Percentiles rank a stretch among this genome's conserved stretches.
Evolutionary conservation across 2,888 invertebrate genomes (phyloP).

Genomic region (Ecdyonurus torrentis): DNA sequence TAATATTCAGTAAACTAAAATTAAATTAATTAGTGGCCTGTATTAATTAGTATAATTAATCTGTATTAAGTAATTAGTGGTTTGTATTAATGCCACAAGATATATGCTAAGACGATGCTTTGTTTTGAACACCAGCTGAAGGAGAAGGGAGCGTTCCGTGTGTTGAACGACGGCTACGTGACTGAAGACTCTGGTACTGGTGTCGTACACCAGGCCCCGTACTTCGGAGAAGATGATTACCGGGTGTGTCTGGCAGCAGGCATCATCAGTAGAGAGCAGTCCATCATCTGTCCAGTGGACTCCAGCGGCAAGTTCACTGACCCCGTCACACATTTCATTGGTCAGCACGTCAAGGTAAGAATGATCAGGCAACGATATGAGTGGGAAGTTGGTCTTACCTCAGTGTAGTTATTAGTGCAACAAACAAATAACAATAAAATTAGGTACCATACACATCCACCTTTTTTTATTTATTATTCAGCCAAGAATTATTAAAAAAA

Average conservation of each 20-base stretch:
- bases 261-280: slow-evolving; percentile 73
- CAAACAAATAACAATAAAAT: too few species aligned
- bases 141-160: slow-evolving; percentile 52
- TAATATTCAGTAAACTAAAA: too few species aligned
- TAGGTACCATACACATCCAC: too few species aligned
- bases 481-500: too few species aligned
- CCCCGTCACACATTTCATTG: slow-evolving; percentile 74
- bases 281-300: slow-evolving; percentile 87
- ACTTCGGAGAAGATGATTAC: slow-evolving; percentile 98
- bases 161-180: slow-evolving; percentile 81
- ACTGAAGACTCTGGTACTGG: slow-evolving; percentile 95
- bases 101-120: too few species aligned
- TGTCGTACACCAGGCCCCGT: slow-evolving; percentile 95
- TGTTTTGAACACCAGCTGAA: slow-evolving; percentile 18
- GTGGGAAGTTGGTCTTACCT: too few species aligned
- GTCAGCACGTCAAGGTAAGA: slow-evolving; percentile 79
- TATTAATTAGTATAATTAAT: background rate
- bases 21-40: background rate
- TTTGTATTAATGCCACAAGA: background rate
- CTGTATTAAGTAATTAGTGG: background rate
- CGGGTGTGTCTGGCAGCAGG: slow-evolving; percentile 47
- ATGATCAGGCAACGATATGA: too few species aligned
- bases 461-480: too few species aligned
- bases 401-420: too few species aligned
- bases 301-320: slow-evolving; percentile 71